Evolutionary conservation across 2,888 invertebrate genomes (phyloP).

Genomic region (Lepidocyrtoides sp.): DNA sequence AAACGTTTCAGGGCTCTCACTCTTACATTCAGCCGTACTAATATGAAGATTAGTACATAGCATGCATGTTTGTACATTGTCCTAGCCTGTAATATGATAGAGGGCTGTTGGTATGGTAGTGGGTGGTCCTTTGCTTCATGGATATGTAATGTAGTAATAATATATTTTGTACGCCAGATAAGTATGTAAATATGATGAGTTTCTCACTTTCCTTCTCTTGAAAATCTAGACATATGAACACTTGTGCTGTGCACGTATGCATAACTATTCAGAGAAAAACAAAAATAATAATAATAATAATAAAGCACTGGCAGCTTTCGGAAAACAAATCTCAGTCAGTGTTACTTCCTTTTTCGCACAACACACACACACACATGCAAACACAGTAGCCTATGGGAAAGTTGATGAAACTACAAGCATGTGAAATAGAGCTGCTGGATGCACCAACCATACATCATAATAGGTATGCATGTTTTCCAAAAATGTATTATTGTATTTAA

Average conservation of each 20-base stretch:
- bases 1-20: background rate
- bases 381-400: too few species aligned
- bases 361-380: too few species aligned
- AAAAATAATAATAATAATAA: too few species aligned
- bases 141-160: background rate
- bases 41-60: background rate
- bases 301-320: too few species aligned
- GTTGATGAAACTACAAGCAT: background rate
- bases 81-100: too few species aligned
- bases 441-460: background rate
- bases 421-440: background rate
- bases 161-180: background rate
- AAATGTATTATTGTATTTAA: background rate
- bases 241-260: too few species aligned
- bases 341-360: too few species aligned
- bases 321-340: too few species aligned
- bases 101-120: background rate
- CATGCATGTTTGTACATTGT: background rate
- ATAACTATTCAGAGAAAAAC: too few species aligned
- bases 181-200: constrained; percentile 2
- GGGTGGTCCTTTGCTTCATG: too few species aligned
- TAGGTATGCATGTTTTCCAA: background rate
- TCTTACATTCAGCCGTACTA: background rate
- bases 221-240: too few species aligned
- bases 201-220: background rate